Percentiles rank a stretch among this genome's conserved stretches.
These are phyloP conservation scores for Pammene fasciana DNA, from an alignment of 2,888 invertebrate species.

Conservation along the genomic window DNA sequence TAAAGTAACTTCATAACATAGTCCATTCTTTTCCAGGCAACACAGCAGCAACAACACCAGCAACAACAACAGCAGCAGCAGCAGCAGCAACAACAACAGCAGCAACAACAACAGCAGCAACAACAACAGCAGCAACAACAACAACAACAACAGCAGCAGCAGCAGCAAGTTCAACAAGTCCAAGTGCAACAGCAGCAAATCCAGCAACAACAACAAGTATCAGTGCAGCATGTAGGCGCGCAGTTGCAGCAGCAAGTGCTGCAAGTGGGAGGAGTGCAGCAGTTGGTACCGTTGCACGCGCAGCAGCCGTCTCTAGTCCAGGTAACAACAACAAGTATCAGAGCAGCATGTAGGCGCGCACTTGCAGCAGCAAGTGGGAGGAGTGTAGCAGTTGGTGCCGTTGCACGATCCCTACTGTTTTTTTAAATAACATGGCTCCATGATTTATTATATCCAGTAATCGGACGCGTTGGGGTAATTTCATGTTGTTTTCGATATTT, in stretches of 20 bases:
- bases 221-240: slow-evolving; percentile 44
- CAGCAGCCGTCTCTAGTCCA: slow-evolving; percentile 67
- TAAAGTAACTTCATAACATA: too few relatives aligned
- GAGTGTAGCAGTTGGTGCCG: neutral
- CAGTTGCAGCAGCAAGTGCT: slow-evolving; percentile 70
- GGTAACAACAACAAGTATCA: slow-evolving; percentile 47
- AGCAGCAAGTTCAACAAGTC: slow-evolving; percentile 50
- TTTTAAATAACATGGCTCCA: too few relatives aligned
- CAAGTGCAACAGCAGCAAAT: slow-evolving; percentile 48
- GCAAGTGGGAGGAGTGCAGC: slow-evolving; percentile 76
- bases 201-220: slow-evolving; percentile 47
- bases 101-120: slow-evolving; percentile 40
- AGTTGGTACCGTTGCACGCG: slow-evolving; percentile 71
- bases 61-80: slow-evolving; percentile 3
- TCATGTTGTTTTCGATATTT: too few relatives aligned
- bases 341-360: neutral
- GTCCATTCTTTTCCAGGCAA: too few relatives aligned
- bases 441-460: too few relatives aligned
- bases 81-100: slow-evolving; percentile 18
- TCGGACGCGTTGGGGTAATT: too few relatives aligned
- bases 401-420: too few relatives aligned
- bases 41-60: too few relatives aligned
- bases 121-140: slow-evolving; percentile 54
- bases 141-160: slow-evolving; percentile 54
- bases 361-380: neutral